Base-by-base conservation (phyloP, 2,888 invertebrate genomes). In the Nephrocerus scutellatus region DNA sequence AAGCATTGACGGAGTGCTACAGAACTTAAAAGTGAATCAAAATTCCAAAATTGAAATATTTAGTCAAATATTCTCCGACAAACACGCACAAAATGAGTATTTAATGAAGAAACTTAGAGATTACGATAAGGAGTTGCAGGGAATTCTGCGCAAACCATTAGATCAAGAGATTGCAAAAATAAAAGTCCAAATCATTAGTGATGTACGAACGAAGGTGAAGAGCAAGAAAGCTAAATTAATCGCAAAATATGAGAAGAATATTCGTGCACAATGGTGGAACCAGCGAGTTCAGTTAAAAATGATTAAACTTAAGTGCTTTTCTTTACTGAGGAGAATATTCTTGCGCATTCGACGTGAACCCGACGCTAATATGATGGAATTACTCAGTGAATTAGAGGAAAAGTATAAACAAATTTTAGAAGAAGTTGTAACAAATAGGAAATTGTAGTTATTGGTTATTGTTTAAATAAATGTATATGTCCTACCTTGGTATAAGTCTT, bases 271-370 rank as follows among this genome's bases (percentile, higher is more conserved):
- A 29, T 41, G 47, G 4, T 41, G 38, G 13, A 48, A 50, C 1
- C 55, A 59, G 14, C 39, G 50, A 5, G 33, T 56, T 26, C 47
- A 54, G 34, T 36, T 60, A 3, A 49, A 53, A 9, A 38, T 56
- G 2, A 44, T 40, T 7, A 57, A 55, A 24, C 46, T 55, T 25
- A 46, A 54, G 1, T 55, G 53, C 37, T 46, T 61, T 31, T 47
- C 49, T 3, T 33, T 54, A 10, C 18, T 64, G 28, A 48, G 55
- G 6, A 48, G 56, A 33, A 41, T 57, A 5, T 60, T 61, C n/a
- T 19, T 54, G 1, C 46, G 36, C 6, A 54, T 39, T 14, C 54
- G 51, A n/a, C 30, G 39, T 4, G 52, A 50, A 0, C 36, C 42
- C n/a, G 30, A 37, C 4, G 30, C 30, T 15, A 46, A 50, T 3